Evolutionary conservation across 1,140 invertebrate species (phyloP), one percentile per base, ranked within the genome.

Genomic region (Trichonephila inaurata): DNA sequence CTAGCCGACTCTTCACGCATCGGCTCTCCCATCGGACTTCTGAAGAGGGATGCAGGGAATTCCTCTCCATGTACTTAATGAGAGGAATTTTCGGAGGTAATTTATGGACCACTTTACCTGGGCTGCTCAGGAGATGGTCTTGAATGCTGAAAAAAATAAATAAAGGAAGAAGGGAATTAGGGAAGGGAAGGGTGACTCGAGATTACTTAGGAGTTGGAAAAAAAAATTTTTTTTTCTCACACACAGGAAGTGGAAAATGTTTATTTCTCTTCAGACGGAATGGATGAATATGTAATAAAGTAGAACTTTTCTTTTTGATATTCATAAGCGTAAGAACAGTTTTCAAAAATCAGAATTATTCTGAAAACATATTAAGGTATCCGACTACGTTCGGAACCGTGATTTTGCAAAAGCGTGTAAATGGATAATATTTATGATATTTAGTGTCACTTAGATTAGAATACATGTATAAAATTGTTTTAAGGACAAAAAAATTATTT

Each of bases 1-100:
- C 77, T 18, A 16, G 18, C 60, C 44, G 69, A 14, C 83, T 85
- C 83, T 92, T 87, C 91, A 92, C 91, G 91, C 91, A 51, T 92
- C 91, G 60, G 60, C 24, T 91, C 60, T 82, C 21, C 33, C 61
- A n/a, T 18, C 18, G 28, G 24, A 64, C 61, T 16, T 18, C 86
- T 21, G 33, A 62, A 87, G 51, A 51, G 51, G 81, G 83, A 61
- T 61, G 51, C 51, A 24, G 82, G 69, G 28, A 77, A 77, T 85
- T 60, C 51, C 51, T 64, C 19, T 64, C 2, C 1, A 24, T 69
- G 61, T 7, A 21, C 1, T 8, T 69, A 69, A 69, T 69, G 66
- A 69, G 66, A 69, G 66, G 66, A 69, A 69, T 69, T 69, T n/a
- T 69, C n/a, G 28, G 4, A 24, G 66, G 66, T 24, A 69, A 69